Evolutionary conservation across 2,113 vertebrate genomes (phyloP).

Genomic region (Hucho hucho): DNA sequence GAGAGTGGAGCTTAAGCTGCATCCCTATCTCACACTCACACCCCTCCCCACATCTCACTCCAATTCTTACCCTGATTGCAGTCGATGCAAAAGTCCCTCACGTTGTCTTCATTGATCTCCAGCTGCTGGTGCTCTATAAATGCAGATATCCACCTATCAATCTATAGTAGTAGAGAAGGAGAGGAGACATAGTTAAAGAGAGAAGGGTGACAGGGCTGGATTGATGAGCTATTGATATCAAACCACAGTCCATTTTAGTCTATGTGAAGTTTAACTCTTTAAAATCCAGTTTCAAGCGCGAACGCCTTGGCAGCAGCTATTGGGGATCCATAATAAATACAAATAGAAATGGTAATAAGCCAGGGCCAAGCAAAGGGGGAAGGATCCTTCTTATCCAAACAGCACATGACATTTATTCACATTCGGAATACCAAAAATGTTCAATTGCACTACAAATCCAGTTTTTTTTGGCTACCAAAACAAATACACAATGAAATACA

Average conservation of each 20-base stretch:
- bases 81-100: slow-evolving; percentile 99
- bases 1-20: too few species aligned
- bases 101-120: slow-evolving; percentile 99
- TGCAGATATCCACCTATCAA: slow-evolving; percentile 98
- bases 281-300: too few species aligned
- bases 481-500: slow-evolving; percentile 74
- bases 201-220: slow-evolving; percentile 39
- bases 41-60: slow-evolving; percentile 18
- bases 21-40: slow-evolving; percentile 38
- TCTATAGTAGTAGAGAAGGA: slow-evolving; percentile 74
- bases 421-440: slow-evolving; percentile 56
- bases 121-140: slow-evolving; percentile 99
- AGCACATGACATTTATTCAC: slow-evolving; percentile 49
- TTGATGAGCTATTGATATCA: slow-evolving; percentile 72
- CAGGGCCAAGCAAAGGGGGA: slow-evolving; percentile 20
- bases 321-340: too few species aligned
- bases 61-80: slow-evolving; percentile 97
- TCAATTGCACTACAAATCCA: slow-evolving; percentile 62
- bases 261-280: slow-evolving; percentile 15
- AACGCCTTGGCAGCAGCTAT: too few species aligned
- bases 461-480: slow-evolving; percentile 73
- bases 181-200: slow-evolving; percentile 28
- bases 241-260: slow-evolving; percentile 44
- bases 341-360: slow-evolving; percentile 44
- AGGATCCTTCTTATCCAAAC: slow-evolving; percentile 39